phyloP scores from a whole-genome alignment of 1,140 invertebrate genomes.

The Ceratina japonica region DNA sequence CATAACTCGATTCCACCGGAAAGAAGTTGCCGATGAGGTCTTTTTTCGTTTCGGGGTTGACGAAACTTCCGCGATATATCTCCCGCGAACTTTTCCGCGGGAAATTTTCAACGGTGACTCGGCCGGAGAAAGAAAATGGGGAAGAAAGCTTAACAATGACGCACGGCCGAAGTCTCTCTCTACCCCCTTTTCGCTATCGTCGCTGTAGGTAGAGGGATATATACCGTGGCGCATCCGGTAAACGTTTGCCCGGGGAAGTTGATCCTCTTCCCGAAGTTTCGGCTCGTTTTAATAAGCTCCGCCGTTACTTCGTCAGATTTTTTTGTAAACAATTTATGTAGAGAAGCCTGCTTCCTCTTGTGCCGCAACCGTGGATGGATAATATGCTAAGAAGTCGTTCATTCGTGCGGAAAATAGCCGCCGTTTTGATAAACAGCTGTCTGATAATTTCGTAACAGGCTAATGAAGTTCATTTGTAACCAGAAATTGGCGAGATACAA shows the following conservation, averaged over 20 bases:
- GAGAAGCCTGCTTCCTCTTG: background rate
- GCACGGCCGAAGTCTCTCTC: conserved; percentile 44
- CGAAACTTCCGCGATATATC: conserved; percentile 60
- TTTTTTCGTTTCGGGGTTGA: conserved; percentile 34
- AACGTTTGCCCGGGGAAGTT: background rate
- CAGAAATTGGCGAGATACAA: background rate
- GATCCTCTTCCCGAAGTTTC: conserved; percentile 1
- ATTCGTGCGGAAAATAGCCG: conserved; percentile 10
- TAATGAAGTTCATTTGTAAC: background rate
- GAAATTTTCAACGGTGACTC: conserved; percentile 46
- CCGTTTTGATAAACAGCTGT: conserved; percentile 11
- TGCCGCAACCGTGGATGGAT: background rate
- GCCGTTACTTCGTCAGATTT: background rate
- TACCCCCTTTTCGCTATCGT: conserved; percentile 1
- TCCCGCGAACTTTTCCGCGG: conserved; percentile 12
- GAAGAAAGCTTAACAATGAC: conserved; percentile 57
- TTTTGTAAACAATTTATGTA: background rate
- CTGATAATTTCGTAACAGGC: background rate
- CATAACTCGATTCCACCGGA: conserved; percentile 29
- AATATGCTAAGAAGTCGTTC: background rate
- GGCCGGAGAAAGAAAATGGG: conserved; percentile 48
- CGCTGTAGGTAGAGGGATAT: background rate
- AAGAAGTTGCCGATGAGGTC: conserved; percentile 42
- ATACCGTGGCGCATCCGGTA: background rate
- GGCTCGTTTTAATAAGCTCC: conserved; percentile 10